phyloP scores from a whole-genome alignment of 2,113 vertebrate species.

The Cavia porcellus region DNA sequence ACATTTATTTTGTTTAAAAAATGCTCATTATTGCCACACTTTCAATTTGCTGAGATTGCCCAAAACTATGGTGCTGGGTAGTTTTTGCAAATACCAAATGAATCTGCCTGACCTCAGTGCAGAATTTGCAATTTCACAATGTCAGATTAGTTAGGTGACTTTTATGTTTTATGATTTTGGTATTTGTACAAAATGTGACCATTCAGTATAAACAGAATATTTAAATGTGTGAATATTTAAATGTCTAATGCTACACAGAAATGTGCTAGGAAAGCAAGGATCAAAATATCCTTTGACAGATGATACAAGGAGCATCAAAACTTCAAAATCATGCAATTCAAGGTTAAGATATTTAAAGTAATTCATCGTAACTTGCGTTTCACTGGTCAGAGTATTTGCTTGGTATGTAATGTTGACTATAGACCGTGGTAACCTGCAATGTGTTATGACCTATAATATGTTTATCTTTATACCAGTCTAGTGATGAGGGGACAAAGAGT shows the following conservation, averaged over 20 bases:
- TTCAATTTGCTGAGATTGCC: not conserved
- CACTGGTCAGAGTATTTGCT: no score
- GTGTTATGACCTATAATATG: no score
- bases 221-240: not conserved
- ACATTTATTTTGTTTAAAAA: not conserved
- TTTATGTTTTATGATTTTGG: not conserved
- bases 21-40: not conserved
- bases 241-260: not conserved
- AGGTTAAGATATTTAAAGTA: not conserved
- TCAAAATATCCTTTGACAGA: not conserved
- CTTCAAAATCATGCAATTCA: not conserved
- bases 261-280: not conserved
- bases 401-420: not conserved
- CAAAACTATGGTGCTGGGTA: not conserved
- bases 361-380: not conserved
- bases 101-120: not conserved
- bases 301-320: not conserved
- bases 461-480: not conserved
- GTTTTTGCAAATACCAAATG: not conserved
- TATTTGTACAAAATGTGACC: not conserved
- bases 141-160: not conserved
- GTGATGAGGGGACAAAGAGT: not conserved
- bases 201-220: not conserved
- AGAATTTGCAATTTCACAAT: not conserved
- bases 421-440: not conserved